Conservation (phyloP, 2,113 vertebrate species). For the Rhinoderma darwinii region DNA sequence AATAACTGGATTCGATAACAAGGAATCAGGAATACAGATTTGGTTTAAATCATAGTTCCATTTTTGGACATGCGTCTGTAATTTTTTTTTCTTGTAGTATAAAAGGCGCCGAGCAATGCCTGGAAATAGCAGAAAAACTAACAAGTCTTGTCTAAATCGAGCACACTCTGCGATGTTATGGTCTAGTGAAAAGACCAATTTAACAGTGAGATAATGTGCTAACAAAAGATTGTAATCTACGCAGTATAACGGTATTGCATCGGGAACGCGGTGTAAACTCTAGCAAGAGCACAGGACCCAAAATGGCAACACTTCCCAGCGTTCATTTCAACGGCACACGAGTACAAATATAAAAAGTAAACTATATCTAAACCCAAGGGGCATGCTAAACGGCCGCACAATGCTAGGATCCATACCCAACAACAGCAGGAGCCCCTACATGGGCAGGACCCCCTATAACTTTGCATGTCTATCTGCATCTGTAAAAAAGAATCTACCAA, state of each 20-base stretch:
- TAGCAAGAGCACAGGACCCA: not conserved
- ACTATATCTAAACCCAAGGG: not conserved
- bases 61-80: not conserved
- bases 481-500: not conserved
- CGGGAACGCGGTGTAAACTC: not conserved
- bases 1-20: not conserved
- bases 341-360: not conserved
- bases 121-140: slow-evolving; percentile 44
- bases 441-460: not conserved
- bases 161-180: not conserved
- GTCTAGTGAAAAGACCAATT: slow-evolving; percentile 43
- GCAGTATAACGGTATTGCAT: not conserved
- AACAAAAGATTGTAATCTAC: slow-evolving; percentile 22
- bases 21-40: not conserved
- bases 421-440: not conserved
- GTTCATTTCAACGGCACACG: not conserved
- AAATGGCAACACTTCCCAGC: not conserved
- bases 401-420: not conserved
- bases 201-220: slow-evolving; percentile 50
- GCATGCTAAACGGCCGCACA: not conserved
- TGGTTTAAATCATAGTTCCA: slow-evolving; percentile 6
- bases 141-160: slow-evolving; percentile 49
- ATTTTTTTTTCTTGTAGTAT: slow-evolving; percentile 18
- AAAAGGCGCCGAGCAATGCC: slow-evolving; percentile 16
- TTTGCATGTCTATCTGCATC: no score